A percentile compares a stretch with the other conserved stretches of the same genome.
Conservation (phyloP, 2,888 invertebrate genomes). For the Lamellibrachia columna region DNA sequence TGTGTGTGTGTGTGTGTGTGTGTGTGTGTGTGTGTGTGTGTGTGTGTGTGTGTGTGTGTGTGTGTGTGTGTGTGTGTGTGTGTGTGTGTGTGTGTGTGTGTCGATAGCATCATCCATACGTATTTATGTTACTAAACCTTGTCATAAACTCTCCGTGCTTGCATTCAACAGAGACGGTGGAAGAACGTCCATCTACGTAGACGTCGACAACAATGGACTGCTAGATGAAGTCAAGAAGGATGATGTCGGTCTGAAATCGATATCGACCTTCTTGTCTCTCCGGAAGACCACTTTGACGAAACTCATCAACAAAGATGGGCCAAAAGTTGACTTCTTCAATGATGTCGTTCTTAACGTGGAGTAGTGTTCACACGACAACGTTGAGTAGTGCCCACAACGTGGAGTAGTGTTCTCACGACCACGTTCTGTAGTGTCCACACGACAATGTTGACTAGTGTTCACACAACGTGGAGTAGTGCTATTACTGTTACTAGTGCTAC, state of each 20-base stretch:
- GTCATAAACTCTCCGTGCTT: background rate
- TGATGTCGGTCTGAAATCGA: background rate
- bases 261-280: background rate
- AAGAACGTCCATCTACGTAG: background rate
- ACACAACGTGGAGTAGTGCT: background rate
- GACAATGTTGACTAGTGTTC: background rate
- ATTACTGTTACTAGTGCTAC: background rate
- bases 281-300: background rate
- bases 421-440: background rate
- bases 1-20: too few relatives aligned
- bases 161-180: background rate
- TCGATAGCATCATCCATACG: background rate
- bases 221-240: background rate
- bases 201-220: background rate
- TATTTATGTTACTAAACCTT: too few relatives aligned
- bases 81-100: background rate
- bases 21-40: too few relatives aligned
- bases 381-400: too few relatives aligned
- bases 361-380: background rate
- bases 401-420: too few relatives aligned
- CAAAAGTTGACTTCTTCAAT: background rate
- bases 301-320: background rate
- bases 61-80: too few relatives aligned
- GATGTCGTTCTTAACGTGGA: background rate
- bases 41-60: too few relatives aligned